Conservation (phyloP, 2,797 vertebrate genomes). For the Eospalax fontanierii region DNA sequence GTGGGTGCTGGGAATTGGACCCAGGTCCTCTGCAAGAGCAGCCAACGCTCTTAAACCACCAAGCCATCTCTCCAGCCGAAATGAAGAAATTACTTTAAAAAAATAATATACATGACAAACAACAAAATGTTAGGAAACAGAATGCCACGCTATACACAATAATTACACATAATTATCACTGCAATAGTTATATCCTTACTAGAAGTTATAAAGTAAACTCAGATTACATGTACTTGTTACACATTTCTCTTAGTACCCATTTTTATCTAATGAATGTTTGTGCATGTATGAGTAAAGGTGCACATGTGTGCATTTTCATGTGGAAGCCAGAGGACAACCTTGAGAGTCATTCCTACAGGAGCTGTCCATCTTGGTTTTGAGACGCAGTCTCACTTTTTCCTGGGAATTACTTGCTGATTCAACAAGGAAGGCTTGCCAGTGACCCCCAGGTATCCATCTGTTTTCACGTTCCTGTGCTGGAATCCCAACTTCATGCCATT, state of each 20-base stretch:
- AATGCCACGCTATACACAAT: not conserved
- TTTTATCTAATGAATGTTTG: not conserved
- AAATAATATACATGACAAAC: not conserved
- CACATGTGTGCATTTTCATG: not conserved
- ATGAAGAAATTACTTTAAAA: too few species aligned
- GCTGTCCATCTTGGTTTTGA: not conserved
- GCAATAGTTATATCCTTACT: not conserved
- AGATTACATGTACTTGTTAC: not conserved
- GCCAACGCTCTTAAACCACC: too few species aligned
- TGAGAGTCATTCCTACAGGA: not conserved
- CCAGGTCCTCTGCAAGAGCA: too few species aligned
- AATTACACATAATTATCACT: not conserved
- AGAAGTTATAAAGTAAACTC: conserved; percentile 5
- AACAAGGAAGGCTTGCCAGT: not conserved
- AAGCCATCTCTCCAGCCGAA: too few species aligned
- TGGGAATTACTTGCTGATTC: not conserved
- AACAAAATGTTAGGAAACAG: not conserved
- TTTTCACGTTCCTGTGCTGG: not conserved
- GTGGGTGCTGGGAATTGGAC: too few species aligned
- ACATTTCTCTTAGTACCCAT: not conserved
- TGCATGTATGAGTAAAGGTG: not conserved
- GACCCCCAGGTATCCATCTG: not conserved
- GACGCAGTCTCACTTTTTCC: not conserved
- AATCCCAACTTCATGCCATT: not conserved
- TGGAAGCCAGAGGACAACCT: not conserved